phyloP scores from a whole-genome alignment of 1,140 invertebrate species.

The Formica selysi region DNA sequence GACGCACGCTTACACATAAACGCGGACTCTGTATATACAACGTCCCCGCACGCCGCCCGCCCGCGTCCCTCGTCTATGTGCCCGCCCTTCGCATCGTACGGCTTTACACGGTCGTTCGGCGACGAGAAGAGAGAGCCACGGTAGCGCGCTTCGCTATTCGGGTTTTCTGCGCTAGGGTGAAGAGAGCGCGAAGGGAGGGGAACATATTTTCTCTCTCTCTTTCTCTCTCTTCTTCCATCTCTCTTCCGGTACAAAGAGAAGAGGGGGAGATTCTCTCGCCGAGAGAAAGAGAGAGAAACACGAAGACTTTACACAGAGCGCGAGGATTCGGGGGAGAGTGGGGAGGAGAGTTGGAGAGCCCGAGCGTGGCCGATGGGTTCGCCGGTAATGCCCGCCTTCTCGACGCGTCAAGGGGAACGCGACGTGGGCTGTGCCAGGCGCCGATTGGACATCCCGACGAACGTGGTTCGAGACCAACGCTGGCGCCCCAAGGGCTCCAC shows the following conservation, averaged over 20 bases:
- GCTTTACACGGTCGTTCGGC: constrained; percentile 71
- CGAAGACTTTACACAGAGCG: constrained; percentile 20
- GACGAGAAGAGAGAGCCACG: constrained; percentile 54
- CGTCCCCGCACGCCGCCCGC: neutral
- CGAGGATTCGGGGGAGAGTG: constrained; percentile 38
- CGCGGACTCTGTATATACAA: constrained; percentile 24
- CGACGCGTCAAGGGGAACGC: constrained; percentile 73
- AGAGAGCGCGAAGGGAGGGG: constrained; percentile 5
- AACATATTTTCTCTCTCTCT: no score
- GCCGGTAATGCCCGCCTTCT: constrained; percentile 73
- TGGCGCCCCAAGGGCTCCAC: constrained; percentile 76
- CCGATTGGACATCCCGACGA: constrained; percentile 79
- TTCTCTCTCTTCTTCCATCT: constrained; percentile 22
- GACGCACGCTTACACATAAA: constrained; percentile 1
- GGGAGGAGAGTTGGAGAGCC: constrained; percentile 49
- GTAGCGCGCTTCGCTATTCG: constrained; percentile 73
- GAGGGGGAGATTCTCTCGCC: constrained; percentile 53
- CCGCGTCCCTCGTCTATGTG: constrained; percentile 63
- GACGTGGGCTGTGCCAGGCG: constrained; percentile 82
- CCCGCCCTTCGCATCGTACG: constrained; percentile 71
- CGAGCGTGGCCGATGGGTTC: constrained; percentile 61
- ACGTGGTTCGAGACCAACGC: constrained; percentile 73
- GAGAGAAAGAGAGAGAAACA: constrained; percentile 3
- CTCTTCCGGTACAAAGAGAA: constrained; percentile 47
- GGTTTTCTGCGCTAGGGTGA: constrained; percentile 63